phyloP scores from a whole-genome alignment of 2,113 vertebrate genomes.

The Podarcis muralis region DNA sequence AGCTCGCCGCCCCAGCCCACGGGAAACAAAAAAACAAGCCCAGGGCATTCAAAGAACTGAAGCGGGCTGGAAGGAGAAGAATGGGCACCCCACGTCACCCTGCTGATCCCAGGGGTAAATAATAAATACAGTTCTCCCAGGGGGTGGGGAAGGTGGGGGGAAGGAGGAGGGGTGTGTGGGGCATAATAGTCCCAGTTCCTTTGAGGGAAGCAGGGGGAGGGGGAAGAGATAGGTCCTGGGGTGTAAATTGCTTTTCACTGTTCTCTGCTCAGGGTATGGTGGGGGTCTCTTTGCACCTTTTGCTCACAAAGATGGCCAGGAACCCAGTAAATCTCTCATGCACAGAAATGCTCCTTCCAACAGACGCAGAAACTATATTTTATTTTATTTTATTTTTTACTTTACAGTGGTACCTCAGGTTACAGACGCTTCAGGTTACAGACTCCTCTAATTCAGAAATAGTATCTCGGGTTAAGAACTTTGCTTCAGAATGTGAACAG shows the following conservation, averaged over 20 bases:
- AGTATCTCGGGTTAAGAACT: too few relatives aligned
- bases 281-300: neutral
- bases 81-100: neutral
- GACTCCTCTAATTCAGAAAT: too few relatives aligned
- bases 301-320: neutral
- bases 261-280: neutral
- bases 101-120: slow-evolving; percentile 9
- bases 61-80: neutral
- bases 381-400: too few relatives aligned
- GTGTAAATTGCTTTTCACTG: slow-evolving; percentile 15
- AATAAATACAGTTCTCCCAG: neutral
- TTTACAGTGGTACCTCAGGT: too few relatives aligned
- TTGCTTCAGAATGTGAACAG: too few relatives aligned
- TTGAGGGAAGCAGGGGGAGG: neutral
- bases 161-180: too few relatives aligned
- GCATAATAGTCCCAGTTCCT: too few relatives aligned
- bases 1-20: neutral
- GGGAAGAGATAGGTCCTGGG: neutral
- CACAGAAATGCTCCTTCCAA: neutral
- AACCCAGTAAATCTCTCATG: too few relatives aligned
- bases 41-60: neutral
- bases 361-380: neutral
- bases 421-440: too few relatives aligned
- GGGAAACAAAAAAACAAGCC: neutral
- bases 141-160: neutral